A percentile compares a stretch with the other conserved stretches of the same genome.
Conservation (phyloP, 2,113 vertebrate genomes). For the Pyxicephalus adspersus region DNA sequence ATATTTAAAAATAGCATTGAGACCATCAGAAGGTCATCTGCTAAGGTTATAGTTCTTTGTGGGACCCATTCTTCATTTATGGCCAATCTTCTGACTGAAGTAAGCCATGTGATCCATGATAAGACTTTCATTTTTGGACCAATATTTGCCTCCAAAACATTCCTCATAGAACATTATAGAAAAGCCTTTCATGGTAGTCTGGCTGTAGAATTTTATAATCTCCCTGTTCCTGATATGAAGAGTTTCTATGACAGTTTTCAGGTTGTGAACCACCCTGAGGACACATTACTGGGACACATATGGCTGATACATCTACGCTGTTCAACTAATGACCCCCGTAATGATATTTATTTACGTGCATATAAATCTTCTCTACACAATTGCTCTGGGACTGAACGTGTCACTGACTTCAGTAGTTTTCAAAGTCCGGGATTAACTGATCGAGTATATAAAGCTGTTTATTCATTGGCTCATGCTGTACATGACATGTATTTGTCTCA, state of each 20-base stretch:
- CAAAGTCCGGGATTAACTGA: not conserved
- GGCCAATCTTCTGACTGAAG: not conserved
- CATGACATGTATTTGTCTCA: not conserved
- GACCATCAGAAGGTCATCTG: not conserved
- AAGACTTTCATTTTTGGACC: constrained; percentile 14
- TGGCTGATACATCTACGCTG: not conserved
- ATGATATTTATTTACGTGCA: not conserved
- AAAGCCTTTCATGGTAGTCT: not conserved
- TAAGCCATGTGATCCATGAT: not conserved
- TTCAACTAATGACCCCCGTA: not conserved
- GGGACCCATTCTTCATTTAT: not conserved
- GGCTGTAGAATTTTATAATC: not conserved
- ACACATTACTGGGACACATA: not conserved
- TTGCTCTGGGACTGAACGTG: not conserved
- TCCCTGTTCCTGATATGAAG: not conserved
- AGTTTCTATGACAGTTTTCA: not conserved
- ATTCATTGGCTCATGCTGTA: not conserved
- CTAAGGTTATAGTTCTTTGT: constrained; percentile 6
- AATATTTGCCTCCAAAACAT: not conserved
- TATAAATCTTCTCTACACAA: not conserved
- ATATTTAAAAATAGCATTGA: not conserved
- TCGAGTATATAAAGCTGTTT: not conserved
- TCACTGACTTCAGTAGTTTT: not conserved
- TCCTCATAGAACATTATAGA: not conserved
- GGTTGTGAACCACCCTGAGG: not conserved